Percentiles rank a stretch among this genome's conserved stretches.
Evolutionary conservation across 2,797 vertebrate species (phyloP).

Genomic region (Bucorvus abyssinicus): DNA sequence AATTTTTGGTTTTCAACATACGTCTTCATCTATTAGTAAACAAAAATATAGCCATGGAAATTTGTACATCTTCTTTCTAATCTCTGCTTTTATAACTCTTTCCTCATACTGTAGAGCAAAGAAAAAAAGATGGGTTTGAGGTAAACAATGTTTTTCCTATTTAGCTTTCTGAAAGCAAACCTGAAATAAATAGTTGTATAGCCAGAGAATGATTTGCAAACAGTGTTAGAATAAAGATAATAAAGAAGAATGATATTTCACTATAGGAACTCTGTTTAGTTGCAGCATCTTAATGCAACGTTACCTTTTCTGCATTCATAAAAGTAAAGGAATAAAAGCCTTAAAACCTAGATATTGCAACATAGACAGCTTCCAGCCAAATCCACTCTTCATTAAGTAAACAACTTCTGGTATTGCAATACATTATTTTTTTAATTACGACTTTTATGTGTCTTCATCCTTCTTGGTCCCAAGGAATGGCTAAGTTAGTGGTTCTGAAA

Average conservation of each 20-base stretch:
- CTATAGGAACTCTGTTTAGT: neutral
- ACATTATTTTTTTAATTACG: neutral
- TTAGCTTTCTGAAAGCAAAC: slow-evolving; percentile 10
- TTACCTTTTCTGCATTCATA: neutral
- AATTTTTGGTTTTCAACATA: neutral
- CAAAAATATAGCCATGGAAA: neutral
- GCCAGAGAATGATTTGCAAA: neutral
- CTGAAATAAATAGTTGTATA: slow-evolving; percentile 18
- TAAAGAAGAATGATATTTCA: slow-evolving; percentile 17
- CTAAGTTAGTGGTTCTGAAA: neutral
- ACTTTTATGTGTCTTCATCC: neutral
- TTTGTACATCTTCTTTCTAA: neutral
- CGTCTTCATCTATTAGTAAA: neutral
- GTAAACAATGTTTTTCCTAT: neutral
- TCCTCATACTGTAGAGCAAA: neutral
- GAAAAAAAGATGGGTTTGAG: neutral
- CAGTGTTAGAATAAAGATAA: slow-evolving; percentile 20
- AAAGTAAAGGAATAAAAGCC: neutral
- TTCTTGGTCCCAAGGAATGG: neutral
- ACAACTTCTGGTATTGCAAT: neutral
- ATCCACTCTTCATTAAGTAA: neutral
- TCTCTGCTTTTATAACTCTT: neutral
- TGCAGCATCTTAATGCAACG: neutral
- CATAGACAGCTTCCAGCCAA: neutral
- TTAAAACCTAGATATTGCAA: neutral